phyloP scores from a whole-genome alignment of 2,797 vertebrate species.

The Coreius guichenoti region DNA sequence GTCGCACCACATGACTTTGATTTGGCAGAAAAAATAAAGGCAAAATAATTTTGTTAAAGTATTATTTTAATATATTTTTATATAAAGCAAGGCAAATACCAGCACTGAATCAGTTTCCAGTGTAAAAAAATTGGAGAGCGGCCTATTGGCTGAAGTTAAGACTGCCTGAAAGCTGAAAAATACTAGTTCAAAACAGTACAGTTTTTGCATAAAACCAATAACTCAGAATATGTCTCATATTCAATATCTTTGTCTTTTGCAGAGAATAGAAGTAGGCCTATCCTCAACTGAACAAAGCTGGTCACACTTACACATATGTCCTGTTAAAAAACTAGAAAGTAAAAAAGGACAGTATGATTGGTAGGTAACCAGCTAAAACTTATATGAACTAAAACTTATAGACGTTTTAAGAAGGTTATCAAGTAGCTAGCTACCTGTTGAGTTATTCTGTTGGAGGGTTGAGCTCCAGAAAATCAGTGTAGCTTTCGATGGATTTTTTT shows the following conservation, averaged over 20 bases:
- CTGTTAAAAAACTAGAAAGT: too few species aligned
- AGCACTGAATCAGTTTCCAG: neutral
- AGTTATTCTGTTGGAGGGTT: neutral
- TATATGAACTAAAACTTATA: neutral
- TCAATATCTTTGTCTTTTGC: too few species aligned
- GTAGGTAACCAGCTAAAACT: too few species aligned
- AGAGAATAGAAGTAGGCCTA: neutral
- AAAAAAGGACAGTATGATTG: too few species aligned
- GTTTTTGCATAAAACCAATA: neutral
- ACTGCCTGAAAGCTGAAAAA: neutral
- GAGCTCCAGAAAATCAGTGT: neutral
- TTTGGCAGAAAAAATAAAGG: neutral
- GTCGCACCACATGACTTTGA: neutral
- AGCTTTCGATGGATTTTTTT: neutral
- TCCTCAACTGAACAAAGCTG: neutral
- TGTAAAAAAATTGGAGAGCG: neutral
- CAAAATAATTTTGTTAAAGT: neutral
- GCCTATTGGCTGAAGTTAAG: neutral
- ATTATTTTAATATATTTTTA: neutral
- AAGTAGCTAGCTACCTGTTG: neutral
- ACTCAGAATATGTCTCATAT: neutral
- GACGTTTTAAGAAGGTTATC: neutral
- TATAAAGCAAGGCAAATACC: neutral
- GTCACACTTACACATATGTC: too few species aligned
- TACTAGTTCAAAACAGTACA: neutral